Conservation (phyloP, 2,797 vertebrate species). For the Premnoplex brunnescens region DNA sequence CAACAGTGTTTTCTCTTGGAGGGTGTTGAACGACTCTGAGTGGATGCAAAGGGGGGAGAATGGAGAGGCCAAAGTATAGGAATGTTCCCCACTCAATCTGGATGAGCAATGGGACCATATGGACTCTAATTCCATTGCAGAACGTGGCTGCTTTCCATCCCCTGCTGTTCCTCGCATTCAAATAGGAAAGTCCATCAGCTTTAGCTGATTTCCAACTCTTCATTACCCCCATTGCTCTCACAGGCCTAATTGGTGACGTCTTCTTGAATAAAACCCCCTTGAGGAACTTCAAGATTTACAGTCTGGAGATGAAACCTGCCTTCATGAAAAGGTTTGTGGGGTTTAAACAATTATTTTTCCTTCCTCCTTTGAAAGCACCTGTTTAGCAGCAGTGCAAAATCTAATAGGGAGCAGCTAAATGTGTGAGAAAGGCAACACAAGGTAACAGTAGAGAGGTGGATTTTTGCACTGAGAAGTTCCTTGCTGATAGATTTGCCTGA, state of each 20-base stretch:
- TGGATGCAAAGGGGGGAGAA: not conserved
- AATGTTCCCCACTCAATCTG: not conserved
- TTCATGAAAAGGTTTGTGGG: constrained; percentile 89
- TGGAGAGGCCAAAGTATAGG: not conserved
- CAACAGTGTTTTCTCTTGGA: not conserved
- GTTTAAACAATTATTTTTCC: not conserved
- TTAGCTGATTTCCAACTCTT: constrained; percentile 7
- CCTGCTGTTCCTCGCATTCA: not conserved
- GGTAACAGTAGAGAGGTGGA: not conserved
- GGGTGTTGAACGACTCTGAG: not conserved
- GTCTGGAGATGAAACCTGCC: constrained; percentile 89
- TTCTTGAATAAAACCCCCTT: constrained; percentile 86
- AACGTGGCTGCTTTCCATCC: constrained; percentile 23
- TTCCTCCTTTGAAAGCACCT: not conserved
- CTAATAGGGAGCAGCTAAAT: not conserved
- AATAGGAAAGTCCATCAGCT: constrained; percentile 24
- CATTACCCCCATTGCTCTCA: constrained; percentile 32
- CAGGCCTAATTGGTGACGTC: constrained; percentile 92
- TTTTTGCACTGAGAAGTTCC: not conserved
- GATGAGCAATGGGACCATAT: constrained; percentile 20
- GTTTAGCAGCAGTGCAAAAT: not conserved
- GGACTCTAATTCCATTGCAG: constrained; percentile 21
- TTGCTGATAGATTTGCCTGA: not conserved
- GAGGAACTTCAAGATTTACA: constrained; percentile 91
- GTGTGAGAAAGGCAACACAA: not conserved